phyloP scores from a whole-genome alignment of 2,888 invertebrate genomes.

The Tachystola acroxantha region DNA sequence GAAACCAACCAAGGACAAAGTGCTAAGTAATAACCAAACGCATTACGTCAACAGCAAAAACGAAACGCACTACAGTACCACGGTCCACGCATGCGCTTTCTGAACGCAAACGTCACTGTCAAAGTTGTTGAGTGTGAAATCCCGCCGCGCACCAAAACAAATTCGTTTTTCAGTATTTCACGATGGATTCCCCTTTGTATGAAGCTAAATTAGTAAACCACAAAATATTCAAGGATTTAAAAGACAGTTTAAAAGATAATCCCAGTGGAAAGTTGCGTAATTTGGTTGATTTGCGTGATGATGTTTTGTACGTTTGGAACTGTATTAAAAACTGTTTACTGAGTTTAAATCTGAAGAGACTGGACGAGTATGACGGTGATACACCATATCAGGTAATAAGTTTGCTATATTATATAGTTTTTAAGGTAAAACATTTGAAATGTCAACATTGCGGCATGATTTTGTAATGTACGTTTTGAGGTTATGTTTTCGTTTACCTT shows the following conservation, averaged over 20 bases:
- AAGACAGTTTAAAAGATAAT: conserved; percentile 71
- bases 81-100: too few species aligned
- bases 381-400: conserved; percentile 78
- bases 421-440: neutral
- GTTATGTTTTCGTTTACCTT: conserved; percentile 33
- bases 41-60: neutral
- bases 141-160: conserved; percentile 7
- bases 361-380: conserved; percentile 66
- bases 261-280: conserved; percentile 77
- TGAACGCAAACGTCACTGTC: conserved; percentile 10
- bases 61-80: neutral
- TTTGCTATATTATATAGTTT: conserved; percentile 9
- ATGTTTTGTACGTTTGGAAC: conserved; percentile 84
- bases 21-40: too few species aligned
- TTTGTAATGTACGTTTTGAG: conserved; percentile 24
- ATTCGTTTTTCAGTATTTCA: conserved; percentile 19
- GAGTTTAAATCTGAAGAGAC: conserved; percentile 76
- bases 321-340: conserved; percentile 80
- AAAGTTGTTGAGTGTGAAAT: conserved; percentile 5
- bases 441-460: conserved; percentile 18
- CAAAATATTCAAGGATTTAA: conserved; percentile 79
- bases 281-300: conserved; percentile 81
- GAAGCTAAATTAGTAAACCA: conserved; percentile 78
- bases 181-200: conserved; percentile 79
- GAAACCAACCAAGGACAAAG: too few species aligned